Conservation (phyloP, 1,140 invertebrate genomes). For the Drosophila lacteicornis region DNA sequence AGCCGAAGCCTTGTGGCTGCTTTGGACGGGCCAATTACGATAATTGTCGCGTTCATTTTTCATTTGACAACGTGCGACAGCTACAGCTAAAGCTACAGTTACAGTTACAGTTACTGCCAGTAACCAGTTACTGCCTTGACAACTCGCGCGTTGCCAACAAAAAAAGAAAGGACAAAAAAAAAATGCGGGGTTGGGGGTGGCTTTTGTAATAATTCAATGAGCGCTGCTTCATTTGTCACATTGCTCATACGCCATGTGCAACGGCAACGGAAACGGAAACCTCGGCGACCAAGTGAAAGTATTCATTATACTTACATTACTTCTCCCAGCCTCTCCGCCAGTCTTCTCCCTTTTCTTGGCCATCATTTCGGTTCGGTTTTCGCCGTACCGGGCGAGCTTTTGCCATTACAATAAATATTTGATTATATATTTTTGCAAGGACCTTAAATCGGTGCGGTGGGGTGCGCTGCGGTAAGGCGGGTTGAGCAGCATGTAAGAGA, state of each 20-base stretch:
- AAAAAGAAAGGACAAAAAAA: slow-evolving; percentile 4
- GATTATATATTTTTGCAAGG: slow-evolving; percentile 69
- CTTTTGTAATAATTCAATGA: slow-evolving; percentile 75
- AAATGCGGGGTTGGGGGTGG: slow-evolving; percentile 12
- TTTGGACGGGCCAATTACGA: slow-evolving; percentile 67
- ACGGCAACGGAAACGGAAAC: slow-evolving; percentile 61
- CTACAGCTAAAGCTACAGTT: slow-evolving; percentile 17
- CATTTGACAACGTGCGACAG: slow-evolving; percentile 74
- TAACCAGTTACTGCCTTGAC: slow-evolving; percentile 58
- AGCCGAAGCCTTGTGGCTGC: slow-evolving; percentile 36
- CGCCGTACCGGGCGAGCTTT: slow-evolving; percentile 16
- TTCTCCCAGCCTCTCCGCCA: neutral
- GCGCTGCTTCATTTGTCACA: slow-evolving; percentile 72
- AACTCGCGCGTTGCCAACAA: slow-evolving; percentile 55
- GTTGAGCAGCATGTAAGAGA: slow-evolving; percentile 39
- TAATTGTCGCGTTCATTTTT: slow-evolving; percentile 81
- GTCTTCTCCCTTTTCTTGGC: slow-evolving; percentile 9
- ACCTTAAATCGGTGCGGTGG: slow-evolving; percentile 56
- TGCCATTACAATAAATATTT: slow-evolving; percentile 78
- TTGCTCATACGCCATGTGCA: slow-evolving; percentile 61
- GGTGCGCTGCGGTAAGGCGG: slow-evolving; percentile 30
- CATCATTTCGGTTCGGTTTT: slow-evolving; percentile 31
- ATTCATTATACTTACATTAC: slow-evolving; percentile 75
- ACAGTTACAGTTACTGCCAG: slow-evolving; percentile 25
- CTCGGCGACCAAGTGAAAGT: slow-evolving; percentile 67